Percentiles rank a stretch among this genome's conserved stretches.
Conservation (phyloP, 2,888 invertebrate genomes). For the Perizoma affinitatum region DNA sequence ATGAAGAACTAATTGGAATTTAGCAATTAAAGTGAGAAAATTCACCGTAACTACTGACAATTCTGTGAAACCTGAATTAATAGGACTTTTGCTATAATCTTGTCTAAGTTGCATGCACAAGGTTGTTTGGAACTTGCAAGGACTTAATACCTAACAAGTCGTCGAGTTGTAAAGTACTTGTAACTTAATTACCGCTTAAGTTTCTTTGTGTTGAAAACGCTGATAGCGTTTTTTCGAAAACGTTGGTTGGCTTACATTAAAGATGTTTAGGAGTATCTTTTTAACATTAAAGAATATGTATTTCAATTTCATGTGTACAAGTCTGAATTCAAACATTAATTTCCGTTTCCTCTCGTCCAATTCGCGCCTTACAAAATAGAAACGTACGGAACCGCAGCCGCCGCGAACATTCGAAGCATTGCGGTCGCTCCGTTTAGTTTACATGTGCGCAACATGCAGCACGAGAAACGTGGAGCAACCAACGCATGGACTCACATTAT, state of each 20-base stretch:
- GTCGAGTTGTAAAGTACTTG: slow-evolving; percentile 1
- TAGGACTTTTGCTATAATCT: too few relatives aligned
- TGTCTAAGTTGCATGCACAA: slow-evolving; percentile 1
- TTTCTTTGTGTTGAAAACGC: too few relatives aligned
- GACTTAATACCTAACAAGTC: slow-evolving; percentile 6
- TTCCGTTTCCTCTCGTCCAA: slow-evolving; percentile 20
- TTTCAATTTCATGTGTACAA: neutral
- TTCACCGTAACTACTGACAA: too few relatives aligned
- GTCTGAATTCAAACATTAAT: slow-evolving; percentile 18
- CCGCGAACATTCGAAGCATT: slow-evolving; percentile 28
- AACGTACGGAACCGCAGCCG: slow-evolving; percentile 19
- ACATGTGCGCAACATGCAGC: slow-evolving; percentile 25
- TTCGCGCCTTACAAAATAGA: slow-evolving; percentile 33
- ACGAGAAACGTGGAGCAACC: slow-evolving; percentile 9
- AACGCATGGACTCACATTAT: slow-evolving; percentile 6
- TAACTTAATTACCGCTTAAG: too few relatives aligned
- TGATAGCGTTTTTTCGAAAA: too few relatives aligned
- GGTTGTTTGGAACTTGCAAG: slow-evolving; percentile 1
- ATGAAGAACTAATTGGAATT: too few relatives aligned
- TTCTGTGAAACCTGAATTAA: too few relatives aligned
- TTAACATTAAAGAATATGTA: too few relatives aligned
- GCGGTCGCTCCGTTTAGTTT: slow-evolving; percentile 30
- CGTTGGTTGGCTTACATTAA: too few relatives aligned
- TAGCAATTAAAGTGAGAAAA: too few relatives aligned
- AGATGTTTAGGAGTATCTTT: too few relatives aligned